Percentiles rank a stretch among this genome's conserved stretches.
These are phyloP conservation scores for Limnothrissa miodon DNA, from an alignment of 2,113 vertebrate species.

Conservation along the genomic window DNA sequence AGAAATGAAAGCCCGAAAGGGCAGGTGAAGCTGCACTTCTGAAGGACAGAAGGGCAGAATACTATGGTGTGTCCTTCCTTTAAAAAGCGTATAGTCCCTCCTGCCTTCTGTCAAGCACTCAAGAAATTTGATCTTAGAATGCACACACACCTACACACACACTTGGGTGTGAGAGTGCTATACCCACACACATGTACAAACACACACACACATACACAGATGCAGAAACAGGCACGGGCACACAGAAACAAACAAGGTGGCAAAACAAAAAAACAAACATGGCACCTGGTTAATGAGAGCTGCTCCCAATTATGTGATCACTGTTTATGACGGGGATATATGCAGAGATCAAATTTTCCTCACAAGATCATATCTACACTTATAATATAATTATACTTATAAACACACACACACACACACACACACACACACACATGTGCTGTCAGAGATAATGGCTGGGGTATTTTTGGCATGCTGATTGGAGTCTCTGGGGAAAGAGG, in stretches of 20 bases:
- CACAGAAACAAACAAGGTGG: constrained; percentile 1
- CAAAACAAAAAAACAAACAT: background rate
- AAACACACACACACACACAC: constrained; percentile 19
- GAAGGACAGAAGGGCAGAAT: background rate
- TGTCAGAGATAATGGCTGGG: constrained; percentile 54
- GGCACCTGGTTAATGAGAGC: too few species aligned
- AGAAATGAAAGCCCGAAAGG: background rate
- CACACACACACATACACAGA: background rate
- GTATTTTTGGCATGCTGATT: constrained; percentile 71
- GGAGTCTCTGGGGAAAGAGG: constrained; percentile 63
- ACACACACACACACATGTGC: constrained; percentile 23
- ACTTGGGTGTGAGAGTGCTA: background rate
- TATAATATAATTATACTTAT: too few species aligned
- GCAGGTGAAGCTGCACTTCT: background rate
- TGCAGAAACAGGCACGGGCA: background rate
- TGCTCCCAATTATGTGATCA: too few species aligned
- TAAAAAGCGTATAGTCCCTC: background rate
- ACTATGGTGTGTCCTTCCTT: background rate
- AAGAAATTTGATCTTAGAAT: background rate
- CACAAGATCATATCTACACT: too few species aligned
- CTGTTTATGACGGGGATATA: too few species aligned
- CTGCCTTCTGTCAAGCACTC: background rate
- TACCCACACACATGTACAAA: background rate
- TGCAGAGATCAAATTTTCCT: too few species aligned
- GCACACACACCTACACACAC: background rate